Base-by-base conservation (phyloP, 2,888 invertebrate genomes). In the Troides oblongomaculatus region DNA sequence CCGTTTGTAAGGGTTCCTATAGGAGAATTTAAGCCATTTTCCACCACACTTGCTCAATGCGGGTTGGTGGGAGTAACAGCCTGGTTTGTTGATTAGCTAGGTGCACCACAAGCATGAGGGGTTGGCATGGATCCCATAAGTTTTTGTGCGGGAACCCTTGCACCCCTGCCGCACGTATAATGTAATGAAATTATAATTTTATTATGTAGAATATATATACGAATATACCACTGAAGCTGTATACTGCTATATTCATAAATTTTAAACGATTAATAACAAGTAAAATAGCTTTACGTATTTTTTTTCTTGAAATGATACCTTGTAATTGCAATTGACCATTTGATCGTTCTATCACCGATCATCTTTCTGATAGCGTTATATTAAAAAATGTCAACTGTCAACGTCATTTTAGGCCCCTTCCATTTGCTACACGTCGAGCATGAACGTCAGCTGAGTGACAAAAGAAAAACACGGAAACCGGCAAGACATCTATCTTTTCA, bases 401-500 rank as follows among this genome's bases (percentile, higher is more conserved):
- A 61, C 10, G 64, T 70, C 64, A 66, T 61, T 67, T 64, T 46
- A 64, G 70, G 56, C n/a, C 81, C 80, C 83, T 81, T 81, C 81
- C 79, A 79, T 80, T 79, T 80, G 56, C 25, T 62, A 25, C 79
- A 77, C 76, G 78, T 83, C 83, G 82, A 81, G 81, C 81, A 81
- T 81, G 84, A 82, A 77, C 80, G 78, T 80, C 78, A 83, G 77
- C 76, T 77, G 80, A 80, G 64, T 61, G 67, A 67, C 70, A 88
- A 89, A 90, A 88, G 89, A 86, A 86, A 87, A 84, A 85, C 85
- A 85, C 81, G 83, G 85, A 84, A 82, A 83, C 83, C 85, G 80
- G 78, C 80, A 81, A 86, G 82, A 88, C 88, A 89, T 90, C 89
- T 89, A 89, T 89, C 90, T 85, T 89, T 90, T 90, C 89, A 92